Evolutionary conservation across 2,888 invertebrate genomes (phyloP).

Genomic region (Hetaerina titia): DNA sequence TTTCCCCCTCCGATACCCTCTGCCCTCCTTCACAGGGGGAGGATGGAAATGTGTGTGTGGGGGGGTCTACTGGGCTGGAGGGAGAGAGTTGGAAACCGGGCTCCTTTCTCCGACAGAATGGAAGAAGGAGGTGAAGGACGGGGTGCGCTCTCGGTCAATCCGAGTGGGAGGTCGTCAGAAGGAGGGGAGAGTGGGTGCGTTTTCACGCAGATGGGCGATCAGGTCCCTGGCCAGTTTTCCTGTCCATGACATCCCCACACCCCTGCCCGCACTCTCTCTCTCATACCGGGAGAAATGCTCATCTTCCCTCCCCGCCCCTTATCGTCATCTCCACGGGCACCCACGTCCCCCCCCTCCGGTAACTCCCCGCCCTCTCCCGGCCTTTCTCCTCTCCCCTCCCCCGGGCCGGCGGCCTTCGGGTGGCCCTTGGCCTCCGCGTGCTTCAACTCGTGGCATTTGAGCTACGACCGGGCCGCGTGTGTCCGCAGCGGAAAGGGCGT

Average conservation of each 20-base stretch:
- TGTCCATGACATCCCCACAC: not conserved
- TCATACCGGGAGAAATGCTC: not conserved
- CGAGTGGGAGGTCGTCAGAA: not conserved
- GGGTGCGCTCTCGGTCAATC: not conserved
- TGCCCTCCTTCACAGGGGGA: no score
- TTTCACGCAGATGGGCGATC: not conserved
- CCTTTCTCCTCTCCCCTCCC: not conserved
- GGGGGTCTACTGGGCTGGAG: not conserved
- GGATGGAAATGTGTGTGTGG: no score
- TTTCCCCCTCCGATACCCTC: not conserved
- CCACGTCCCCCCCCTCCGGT: no score
- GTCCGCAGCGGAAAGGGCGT: not conserved
- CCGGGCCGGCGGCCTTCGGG: not conserved
- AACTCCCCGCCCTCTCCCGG: no score
- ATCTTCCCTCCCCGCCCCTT: not conserved
- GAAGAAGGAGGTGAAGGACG: slow-evolving; percentile 31
- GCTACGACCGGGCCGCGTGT: not conserved
- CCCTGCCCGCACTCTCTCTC: not conserved
- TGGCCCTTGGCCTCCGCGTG: not conserved
- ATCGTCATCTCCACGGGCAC: not conserved
- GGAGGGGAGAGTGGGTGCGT: not conserved
- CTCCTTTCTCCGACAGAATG: not conserved
- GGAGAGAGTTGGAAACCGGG: not conserved
- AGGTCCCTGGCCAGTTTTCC: no score
- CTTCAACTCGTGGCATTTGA: not conserved